Base-by-base conservation (phyloP, 2,888 invertebrate species). In the Heliconius ethilla region DNA sequence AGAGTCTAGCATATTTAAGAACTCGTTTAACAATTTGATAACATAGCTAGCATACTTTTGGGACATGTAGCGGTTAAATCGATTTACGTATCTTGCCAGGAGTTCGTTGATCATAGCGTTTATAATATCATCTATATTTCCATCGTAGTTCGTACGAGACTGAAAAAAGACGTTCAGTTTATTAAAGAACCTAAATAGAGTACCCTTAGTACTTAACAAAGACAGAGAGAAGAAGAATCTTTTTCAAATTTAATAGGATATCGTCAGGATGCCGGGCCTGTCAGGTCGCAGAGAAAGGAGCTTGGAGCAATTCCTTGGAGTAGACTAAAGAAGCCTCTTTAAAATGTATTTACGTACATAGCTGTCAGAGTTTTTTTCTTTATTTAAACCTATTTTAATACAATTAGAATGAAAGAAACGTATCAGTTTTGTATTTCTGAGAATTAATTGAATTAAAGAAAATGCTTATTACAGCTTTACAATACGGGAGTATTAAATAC, bases 71-170 rank as follows among this genome's bases (percentile, higher is more conserved):
- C 84, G 85, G 80, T 85, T 91, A 82, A 90, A 89, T 27, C 89
- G 83, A 29, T 86, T 89, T 11, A 92, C 82, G 80, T 90, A 89
- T 1, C 82, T 83, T 0, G 90, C 86, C 0, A 90, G 82, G 1
- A 90, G 83, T 7, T 93, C 92, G 65, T 85, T 84, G 5, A 90
- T 82, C 77, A 92, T 87, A 1, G 87, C 82, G 82, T 87, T 91
- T 76, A 90, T 81, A 75, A 92, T 84, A 10, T 82, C 82, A 78
- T 92, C 93, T 70, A 91, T 89, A 80, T 89, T 90, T 15, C 87
- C 85, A 78, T 91, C 92, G 62, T 87, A 89, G 59, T 90, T 84
- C 10, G 86, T 87, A 33, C 78, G 78, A 4, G 90, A 89, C 91
- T 91, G 88, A 22, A 88, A 88, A 76, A 51, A 76, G 13, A 69